Conservation (phyloP, 2,113 vertebrate genomes). For the Ellobius talpinus region DNA sequence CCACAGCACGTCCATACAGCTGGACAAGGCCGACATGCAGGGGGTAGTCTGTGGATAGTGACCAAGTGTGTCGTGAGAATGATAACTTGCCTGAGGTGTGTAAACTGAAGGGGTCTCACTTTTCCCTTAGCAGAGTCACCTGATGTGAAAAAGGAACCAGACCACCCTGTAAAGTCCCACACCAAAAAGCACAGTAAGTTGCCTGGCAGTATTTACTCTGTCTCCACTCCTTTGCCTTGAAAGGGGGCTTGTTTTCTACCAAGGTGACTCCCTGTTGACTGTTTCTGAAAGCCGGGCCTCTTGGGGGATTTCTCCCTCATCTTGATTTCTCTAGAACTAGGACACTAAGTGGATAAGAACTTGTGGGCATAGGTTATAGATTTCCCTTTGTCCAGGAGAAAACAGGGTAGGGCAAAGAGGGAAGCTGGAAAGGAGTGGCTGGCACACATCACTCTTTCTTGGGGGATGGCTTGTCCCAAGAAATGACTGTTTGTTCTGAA, state of each 20-base stretch:
- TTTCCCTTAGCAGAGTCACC: constrained; percentile 84
- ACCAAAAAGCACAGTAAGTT: constrained; percentile 97
- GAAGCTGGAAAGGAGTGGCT: not conserved
- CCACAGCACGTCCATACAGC: not conserved
- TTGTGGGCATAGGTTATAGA: not conserved
- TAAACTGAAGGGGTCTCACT: constrained; percentile 75
- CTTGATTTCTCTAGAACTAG: not conserved
- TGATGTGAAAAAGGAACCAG: constrained; percentile 91
- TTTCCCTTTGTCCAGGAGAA: not conserved
- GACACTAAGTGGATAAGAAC: not conserved
- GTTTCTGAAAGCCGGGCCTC: not conserved
- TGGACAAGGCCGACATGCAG: not conserved
- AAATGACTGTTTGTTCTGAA: not conserved
- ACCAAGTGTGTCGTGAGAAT: constrained; percentile 10
- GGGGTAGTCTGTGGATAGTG: not conserved
- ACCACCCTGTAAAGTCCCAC: constrained; percentile 88
- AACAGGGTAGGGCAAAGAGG: not conserved
- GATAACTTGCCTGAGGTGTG: constrained; percentile 44
- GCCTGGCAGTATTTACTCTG: not conserved
- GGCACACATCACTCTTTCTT: not conserved
- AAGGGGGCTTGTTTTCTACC: not conserved
- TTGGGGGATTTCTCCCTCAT: not conserved
- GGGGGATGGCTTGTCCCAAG: not conserved
- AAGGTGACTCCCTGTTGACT: too few species aligned
- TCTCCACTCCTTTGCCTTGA: not conserved